Evolutionary conservation across 2,797 vertebrate species (phyloP).

Genomic region (Simalia tracyae): DNA sequence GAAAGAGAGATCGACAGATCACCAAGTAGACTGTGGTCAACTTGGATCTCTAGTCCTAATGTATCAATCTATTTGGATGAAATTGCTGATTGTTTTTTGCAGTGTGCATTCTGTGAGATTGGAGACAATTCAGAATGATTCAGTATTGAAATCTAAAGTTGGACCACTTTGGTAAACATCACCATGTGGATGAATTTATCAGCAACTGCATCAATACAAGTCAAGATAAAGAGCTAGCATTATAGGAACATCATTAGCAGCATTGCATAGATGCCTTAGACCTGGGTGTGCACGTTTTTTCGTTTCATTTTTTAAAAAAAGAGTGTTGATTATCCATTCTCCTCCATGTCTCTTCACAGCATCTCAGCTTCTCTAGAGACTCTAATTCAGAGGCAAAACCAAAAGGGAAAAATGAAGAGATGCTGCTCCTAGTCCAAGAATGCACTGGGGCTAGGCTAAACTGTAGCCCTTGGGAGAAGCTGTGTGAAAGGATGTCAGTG

Average conservation of each 20-base stretch:
- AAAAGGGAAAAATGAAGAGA: background rate
- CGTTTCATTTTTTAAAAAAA: background rate
- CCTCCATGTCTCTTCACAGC: background rate
- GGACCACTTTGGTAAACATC: background rate
- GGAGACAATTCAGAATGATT: constrained; percentile 12
- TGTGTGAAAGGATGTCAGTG: background rate
- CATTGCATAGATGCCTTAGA: background rate
- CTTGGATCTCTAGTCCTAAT: background rate
- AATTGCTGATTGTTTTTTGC: background rate
- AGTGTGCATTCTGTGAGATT: background rate
- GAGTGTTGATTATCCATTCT: background rate
- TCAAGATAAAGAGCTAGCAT: background rate
- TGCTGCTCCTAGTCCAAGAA: constrained; percentile 60
- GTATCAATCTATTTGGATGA: background rate
- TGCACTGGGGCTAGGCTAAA: constrained; percentile 50
- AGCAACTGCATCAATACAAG: background rate
- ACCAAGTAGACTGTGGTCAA: background rate
- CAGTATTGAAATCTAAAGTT: background rate
- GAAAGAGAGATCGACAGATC: background rate
- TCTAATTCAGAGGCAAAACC: constrained; percentile 39
- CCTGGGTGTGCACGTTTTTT: background rate
- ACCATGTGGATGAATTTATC: background rate
- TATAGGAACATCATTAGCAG: background rate
- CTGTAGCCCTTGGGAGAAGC: constrained; percentile 57
- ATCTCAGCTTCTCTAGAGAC: background rate